Evolutionary conservation across 2,113 vertebrate genomes (phyloP).

Genomic region (human (Homo sapiens)): DNA sequence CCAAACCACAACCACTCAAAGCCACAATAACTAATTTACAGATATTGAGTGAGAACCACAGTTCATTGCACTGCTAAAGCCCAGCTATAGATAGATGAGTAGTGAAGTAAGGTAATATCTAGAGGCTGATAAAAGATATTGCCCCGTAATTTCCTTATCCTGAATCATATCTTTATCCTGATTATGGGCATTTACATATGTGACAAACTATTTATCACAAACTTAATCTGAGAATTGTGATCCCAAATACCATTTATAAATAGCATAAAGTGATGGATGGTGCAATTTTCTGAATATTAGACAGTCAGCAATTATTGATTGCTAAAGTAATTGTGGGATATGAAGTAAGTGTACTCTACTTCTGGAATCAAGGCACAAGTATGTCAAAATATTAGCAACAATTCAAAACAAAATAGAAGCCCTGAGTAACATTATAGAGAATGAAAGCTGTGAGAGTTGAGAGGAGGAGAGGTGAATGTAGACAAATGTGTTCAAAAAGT

Average conservation of each 20-base stretch:
- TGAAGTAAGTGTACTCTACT: constrained; percentile 19
- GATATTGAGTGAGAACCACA: not conserved
- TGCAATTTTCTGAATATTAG: constrained; percentile 53
- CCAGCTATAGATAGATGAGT: not conserved
- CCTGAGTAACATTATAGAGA: not conserved
- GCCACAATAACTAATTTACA: not conserved
- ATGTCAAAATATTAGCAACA: not conserved
- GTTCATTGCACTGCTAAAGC: not conserved
- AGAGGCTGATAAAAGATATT: not conserved
- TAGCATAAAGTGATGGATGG: constrained; percentile 49
- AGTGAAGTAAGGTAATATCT: not conserved
- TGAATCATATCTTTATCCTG: not conserved
- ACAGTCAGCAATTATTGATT: constrained; percentile 55
- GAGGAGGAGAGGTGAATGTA: not conserved
- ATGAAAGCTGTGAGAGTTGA: not conserved
- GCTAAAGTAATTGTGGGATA: constrained; percentile 16
- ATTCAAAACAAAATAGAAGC: constrained; percentile 14
- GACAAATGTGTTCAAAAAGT: not conserved
- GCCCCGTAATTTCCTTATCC: not conserved
- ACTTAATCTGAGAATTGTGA: constrained; percentile 55
- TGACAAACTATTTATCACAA: constrained; percentile 56
- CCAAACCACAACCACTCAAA: not conserved
- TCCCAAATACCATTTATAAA: constrained; percentile 31
- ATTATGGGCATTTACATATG: constrained; percentile 29
- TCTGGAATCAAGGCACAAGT: constrained; percentile 14